Evolutionary conservation across 2,888 invertebrate species (phyloP).

Genomic region (Tetragonula carbonaria): DNA sequence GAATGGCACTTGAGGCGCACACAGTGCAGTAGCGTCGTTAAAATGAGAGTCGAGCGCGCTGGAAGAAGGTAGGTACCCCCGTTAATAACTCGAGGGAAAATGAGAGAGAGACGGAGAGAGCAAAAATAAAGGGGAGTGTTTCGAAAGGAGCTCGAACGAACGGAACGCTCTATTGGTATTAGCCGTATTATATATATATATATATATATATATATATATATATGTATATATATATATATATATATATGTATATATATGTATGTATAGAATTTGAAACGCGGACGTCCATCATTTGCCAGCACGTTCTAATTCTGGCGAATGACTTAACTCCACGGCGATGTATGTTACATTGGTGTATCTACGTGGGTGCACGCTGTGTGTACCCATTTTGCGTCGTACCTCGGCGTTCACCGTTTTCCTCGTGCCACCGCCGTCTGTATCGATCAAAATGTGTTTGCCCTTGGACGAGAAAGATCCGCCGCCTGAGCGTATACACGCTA

Average conservation of each 20-base stretch:
- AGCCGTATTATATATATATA: too few relatives aligned
- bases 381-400: slow-evolving; percentile 58
- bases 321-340: slow-evolving; percentile 73
- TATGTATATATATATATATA: background rate
- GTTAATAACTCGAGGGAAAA: slow-evolving; percentile 42
- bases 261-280: slow-evolving; percentile 40
- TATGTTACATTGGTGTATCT: slow-evolving; percentile 38
- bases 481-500: slow-evolving; percentile 2
- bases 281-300: slow-evolving; percentile 64
- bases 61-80: slow-evolving; percentile 42
- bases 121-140: background rate
- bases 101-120: background rate
- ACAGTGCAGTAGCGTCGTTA: slow-evolving; percentile 47
- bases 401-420: slow-evolving; percentile 31
- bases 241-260: background rate
- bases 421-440: slow-evolving; percentile 39
- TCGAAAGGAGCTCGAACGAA: slow-evolving; percentile 4
- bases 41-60: slow-evolving; percentile 23
- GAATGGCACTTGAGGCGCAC: slow-evolving; percentile 53
- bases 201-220: background rate
- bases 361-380: slow-evolving; percentile 58
- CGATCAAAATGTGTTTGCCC: slow-evolving; percentile 62
- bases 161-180: too few relatives aligned
- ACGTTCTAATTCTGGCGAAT: slow-evolving; percentile 78
- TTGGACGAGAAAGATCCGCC: slow-evolving; percentile 55